Conservation (phyloP, 1,140 invertebrate species). For the Nymphalis io region DNA sequence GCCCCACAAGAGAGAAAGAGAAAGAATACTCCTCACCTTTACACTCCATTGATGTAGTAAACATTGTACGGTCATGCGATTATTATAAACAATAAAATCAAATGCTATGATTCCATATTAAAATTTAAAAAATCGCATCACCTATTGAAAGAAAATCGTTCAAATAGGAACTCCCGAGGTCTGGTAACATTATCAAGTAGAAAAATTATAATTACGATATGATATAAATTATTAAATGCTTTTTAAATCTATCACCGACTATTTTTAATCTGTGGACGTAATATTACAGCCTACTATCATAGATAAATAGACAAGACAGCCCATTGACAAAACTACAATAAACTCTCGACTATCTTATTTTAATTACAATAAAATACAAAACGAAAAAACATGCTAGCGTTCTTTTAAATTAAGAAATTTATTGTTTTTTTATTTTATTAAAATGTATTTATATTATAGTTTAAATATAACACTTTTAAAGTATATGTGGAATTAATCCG, state of each 20-base stretch:
- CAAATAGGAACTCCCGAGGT: slow-evolving; percentile 45
- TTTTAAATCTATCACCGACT: slow-evolving; percentile 42
- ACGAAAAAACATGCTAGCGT: background rate
- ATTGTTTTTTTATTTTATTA: too few species aligned
- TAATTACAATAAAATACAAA: background rate
- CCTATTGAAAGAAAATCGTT: slow-evolving; percentile 19
- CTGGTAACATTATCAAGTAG: slow-evolving; percentile 35
- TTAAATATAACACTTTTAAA: too few species aligned
- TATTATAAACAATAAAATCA: too few species aligned
- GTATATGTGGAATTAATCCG: too few species aligned
- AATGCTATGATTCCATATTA: background rate
- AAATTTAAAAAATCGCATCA: background rate
- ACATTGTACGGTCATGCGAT: too few species aligned
- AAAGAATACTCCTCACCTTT: too few species aligned
- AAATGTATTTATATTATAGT: too few species aligned
- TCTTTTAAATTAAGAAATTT: background rate
- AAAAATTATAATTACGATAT: slow-evolving; percentile 36
- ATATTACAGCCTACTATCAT: slow-evolving; percentile 39
- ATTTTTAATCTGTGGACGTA: slow-evolving; percentile 44
- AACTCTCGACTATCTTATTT: background rate
- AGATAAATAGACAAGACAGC: slow-evolving; percentile 10
- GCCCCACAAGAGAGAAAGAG: too few species aligned
- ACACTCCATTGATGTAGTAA: too few species aligned
- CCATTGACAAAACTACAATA: background rate
- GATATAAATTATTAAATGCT: slow-evolving; percentile 44